Evolutionary conservation across 2,888 invertebrate species (phyloP).

Genomic region (Cosmopolites sordidus): DNA sequence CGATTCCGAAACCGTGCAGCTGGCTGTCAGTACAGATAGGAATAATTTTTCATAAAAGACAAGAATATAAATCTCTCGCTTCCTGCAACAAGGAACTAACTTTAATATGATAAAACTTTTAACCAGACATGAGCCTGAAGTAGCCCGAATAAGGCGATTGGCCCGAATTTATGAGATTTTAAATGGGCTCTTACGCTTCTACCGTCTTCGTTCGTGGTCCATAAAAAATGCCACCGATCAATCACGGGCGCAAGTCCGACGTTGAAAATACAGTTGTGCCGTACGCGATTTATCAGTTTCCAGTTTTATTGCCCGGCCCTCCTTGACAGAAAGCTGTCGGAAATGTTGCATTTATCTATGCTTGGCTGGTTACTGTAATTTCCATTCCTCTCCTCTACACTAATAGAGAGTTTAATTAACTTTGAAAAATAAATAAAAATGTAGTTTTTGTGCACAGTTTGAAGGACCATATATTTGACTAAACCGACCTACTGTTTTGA

Average conservation of each 20-base stretch:
- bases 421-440: no score
- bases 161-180: slow-evolving; percentile 30
- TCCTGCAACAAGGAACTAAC: neutral
- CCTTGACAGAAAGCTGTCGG: slow-evolving; percentile 17
- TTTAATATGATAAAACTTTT: slow-evolving; percentile 7
- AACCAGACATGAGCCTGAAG: slow-evolving; percentile 3
- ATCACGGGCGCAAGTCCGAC: slow-evolving; percentile 31
- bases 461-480: no score
- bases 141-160: slow-evolving; percentile 36
- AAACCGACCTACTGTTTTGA: no score
- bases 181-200: slow-evolving; percentile 22
- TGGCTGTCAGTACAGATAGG: neutral
- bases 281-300: slow-evolving; percentile 28
- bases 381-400: no score
- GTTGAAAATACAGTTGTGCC: slow-evolving; percentile 42
- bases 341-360: slow-evolving; percentile 7
- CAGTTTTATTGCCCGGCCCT: slow-evolving; percentile 20
- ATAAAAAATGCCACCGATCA: slow-evolving; percentile 24
- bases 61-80: neutral
- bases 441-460: no score
- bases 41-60: slow-evolving; percentile 2
- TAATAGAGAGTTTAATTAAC: no score
- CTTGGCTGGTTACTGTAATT: neutral
- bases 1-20: neutral
- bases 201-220: slow-evolving; percentile 21